Conservation (phyloP, 1,140 invertebrate species). For the Argopecten irradians region DNA sequence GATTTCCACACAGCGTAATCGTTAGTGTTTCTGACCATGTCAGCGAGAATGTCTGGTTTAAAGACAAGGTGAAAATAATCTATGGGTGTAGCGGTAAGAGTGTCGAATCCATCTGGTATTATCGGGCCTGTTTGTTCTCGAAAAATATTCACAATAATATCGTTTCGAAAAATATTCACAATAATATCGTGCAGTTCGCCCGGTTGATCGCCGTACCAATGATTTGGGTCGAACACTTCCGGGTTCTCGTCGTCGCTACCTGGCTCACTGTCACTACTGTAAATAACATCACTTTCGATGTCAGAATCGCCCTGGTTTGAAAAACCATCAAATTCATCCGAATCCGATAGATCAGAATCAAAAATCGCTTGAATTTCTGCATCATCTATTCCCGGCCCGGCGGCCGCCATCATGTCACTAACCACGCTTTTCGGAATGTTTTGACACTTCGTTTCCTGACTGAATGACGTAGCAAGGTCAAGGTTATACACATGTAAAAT, state of each 20-base stretch:
- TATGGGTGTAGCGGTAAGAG: not conserved
- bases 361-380: not conserved
- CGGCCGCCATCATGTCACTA: not conserved
- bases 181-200: not conserved
- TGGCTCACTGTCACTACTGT: not conserved
- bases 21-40: constrained; percentile 38
- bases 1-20: constrained; percentile 37
- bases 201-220: not conserved
- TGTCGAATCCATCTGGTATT: not conserved
- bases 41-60: not conserved
- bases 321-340: not conserved
- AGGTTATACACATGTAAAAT: not conserved
- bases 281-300: not conserved
- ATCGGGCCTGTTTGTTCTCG: not conserved
- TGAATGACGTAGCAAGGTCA: not conserved
- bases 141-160: not conserved
- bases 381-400: not conserved
- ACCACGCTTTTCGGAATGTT: not conserved
- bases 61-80: constrained; percentile 39
- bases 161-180: not conserved
- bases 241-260: not conserved
- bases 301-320: not conserved
- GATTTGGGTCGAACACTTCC: not conserved
- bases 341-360: not conserved
- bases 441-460: not conserved